phyloP scores from a whole-genome alignment of 2,113 vertebrate species.

The Cavia aperea region DNA sequence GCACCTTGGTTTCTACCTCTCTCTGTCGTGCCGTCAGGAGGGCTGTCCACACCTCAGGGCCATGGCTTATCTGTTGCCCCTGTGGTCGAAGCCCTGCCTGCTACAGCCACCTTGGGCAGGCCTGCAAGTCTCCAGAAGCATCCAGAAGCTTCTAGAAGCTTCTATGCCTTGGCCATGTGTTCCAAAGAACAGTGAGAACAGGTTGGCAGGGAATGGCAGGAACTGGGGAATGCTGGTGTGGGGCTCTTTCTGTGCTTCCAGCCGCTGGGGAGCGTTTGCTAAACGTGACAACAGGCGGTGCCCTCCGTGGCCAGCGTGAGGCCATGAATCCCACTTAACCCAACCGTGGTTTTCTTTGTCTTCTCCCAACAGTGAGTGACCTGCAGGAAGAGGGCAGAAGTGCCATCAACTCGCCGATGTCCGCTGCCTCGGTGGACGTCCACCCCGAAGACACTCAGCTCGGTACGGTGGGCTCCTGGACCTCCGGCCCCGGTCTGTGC shows the following conservation, averaged over 20 bases:
- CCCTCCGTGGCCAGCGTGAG: rapidly evolving
- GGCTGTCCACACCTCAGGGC: background rate
- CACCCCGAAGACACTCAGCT: constrained; percentile 90
- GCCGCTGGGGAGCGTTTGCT: background rate
- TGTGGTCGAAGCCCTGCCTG: background rate
- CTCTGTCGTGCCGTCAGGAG: rapidly evolving
- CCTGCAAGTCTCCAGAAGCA: background rate
- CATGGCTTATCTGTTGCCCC: background rate
- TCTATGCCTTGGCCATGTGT: background rate
- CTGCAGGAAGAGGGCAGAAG: constrained; percentile 95
- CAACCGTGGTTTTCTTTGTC: background rate
- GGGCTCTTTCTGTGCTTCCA: background rate
- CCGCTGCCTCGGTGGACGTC: constrained; percentile 77
- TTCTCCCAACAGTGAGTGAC: constrained; percentile 84
- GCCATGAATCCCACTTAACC: rapidly evolving
- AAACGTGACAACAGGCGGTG: background rate
- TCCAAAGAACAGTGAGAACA: background rate
- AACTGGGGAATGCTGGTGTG: rapidly evolving
- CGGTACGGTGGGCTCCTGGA: constrained; percentile 73
- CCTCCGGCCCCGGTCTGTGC: rapidly evolving
- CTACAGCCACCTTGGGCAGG: background rate
- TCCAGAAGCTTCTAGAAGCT: background rate
- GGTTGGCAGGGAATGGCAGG: background rate
- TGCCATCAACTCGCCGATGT: constrained; percentile 91
- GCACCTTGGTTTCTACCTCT: background rate